Evolutionary conservation across 2,888 invertebrate species (phyloP).

Genomic region (Mantis religiosa): DNA sequence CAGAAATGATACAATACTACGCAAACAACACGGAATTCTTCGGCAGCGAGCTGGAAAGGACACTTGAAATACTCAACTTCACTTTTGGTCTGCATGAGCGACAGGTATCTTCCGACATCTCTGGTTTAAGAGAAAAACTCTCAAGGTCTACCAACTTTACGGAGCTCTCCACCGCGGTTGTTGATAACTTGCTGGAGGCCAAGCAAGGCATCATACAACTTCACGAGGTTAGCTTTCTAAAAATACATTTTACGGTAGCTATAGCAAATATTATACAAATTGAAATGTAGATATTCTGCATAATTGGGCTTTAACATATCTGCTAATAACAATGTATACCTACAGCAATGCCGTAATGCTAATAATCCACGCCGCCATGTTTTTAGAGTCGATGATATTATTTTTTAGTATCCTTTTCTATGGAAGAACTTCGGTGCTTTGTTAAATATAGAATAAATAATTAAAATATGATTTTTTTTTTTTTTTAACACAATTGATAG

Average conservation of each 20-base stretch:
- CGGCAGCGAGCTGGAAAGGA: neutral
- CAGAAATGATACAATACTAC: neutral
- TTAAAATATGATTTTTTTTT: no score
- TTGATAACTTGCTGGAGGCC: neutral
- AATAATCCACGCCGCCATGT: no score
- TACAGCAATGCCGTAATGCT: no score
- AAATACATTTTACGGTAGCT: neutral
- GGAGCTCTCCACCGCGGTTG: neutral
- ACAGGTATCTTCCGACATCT: neutral
- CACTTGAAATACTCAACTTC: neutral
- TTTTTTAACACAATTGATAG: no score
- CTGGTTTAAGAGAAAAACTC: neutral
- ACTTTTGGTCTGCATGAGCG: neutral
- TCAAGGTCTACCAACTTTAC: neutral
- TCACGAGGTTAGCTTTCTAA: neutral
- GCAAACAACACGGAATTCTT: neutral
- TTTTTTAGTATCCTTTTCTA: no score
- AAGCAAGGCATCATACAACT: neutral
- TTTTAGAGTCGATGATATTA: no score
- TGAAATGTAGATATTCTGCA: no score
- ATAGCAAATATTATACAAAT: no score
- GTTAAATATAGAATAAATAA: no score
- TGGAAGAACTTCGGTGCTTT: no score
- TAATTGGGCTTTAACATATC: no score
- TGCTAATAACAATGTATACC: no score